These are phyloP conservation scores for Python bivittatus DNA, from an alignment of 2,113 vertebrate species.

Conservation along the genomic window DNA sequence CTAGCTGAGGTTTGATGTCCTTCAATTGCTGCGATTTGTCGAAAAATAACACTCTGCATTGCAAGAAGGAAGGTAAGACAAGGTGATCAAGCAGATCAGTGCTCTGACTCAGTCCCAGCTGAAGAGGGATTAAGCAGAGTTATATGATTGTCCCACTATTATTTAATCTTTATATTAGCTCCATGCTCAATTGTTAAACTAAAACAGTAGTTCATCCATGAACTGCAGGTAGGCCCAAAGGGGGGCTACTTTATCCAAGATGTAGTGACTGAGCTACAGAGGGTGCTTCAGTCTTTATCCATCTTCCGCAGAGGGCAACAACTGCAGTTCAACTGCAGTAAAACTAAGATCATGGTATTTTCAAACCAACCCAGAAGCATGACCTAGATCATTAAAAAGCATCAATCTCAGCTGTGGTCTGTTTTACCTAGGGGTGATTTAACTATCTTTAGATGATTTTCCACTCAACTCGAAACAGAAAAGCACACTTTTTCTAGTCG, in stretches of 20 bases:
- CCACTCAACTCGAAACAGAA: not conserved
- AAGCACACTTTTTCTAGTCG: not conserved
- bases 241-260: not conserved
- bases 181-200: not conserved
- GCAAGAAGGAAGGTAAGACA: not conserved
- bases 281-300: not conserved
- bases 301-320: not conserved
- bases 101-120: not conserved
- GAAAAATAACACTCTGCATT: not conserved
- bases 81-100: not conserved
- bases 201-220: not conserved
- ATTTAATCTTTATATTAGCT: not conserved
- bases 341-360: not conserved
- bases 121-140: not conserved
- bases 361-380: not conserved
- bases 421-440: not conserved
- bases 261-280: not conserved
- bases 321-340: not conserved
- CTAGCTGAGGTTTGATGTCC: not conserved
- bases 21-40: not conserved
- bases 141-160: not conserved
- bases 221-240: not conserved
- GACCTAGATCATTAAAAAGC: not conserved
- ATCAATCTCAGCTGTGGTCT: not conserved
- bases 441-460: not conserved